Base-by-base conservation (phyloP, 2,797 vertebrate genomes). In the Phalloptychus januarius region DNA sequence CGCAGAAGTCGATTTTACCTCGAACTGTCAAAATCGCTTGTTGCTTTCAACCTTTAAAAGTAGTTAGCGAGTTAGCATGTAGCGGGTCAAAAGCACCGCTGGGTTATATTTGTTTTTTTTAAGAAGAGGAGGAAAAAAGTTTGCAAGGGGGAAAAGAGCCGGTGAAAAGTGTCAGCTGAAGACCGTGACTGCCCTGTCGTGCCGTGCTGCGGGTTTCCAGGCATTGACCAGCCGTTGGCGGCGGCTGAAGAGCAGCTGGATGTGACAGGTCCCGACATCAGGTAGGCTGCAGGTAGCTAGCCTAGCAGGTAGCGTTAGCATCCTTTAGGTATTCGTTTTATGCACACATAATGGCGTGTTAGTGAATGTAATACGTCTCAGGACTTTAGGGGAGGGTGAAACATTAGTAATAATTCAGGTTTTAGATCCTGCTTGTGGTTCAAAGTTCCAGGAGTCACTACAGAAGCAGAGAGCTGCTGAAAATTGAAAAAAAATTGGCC, bases 11-110 rank as follows among this genome's bases (percentile, higher is more conserved):
- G 87, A 89, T 87, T 80, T 90, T 89, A 78, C 90, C 88, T 87
- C 79, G 87, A 94, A 93, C 93, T 95, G 94, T 94, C 94, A 95
- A 93, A 95, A 93, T 92, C 91, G 94, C 94, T 95, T 95, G 94
- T 95, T 95, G 94, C 94, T 94, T 93, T 88, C 87, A 65, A 81
- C 84, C 88, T 65, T 93, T 91, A 92, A 94, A 94, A 95, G 93
- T 94, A 93, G 91, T 92, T 92, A 94, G 92, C 93, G 81, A 88
- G 89, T 90, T 92, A 92, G 75, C 87, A 79, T n/a, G 81, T 79
- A 72, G 85, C 80, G 40, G 67, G 40, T 23, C 50, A 58, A 42
- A 83, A 18, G 61, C 80, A 23, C 25, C 73, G 83, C 69, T 36
- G 74, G 73, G 31, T 80, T n/a, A 75, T 16, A 65, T 11, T 38